Base-by-base conservation (phyloP, 2,888 invertebrate genomes). In the Malthinus flaveolus region DNA sequence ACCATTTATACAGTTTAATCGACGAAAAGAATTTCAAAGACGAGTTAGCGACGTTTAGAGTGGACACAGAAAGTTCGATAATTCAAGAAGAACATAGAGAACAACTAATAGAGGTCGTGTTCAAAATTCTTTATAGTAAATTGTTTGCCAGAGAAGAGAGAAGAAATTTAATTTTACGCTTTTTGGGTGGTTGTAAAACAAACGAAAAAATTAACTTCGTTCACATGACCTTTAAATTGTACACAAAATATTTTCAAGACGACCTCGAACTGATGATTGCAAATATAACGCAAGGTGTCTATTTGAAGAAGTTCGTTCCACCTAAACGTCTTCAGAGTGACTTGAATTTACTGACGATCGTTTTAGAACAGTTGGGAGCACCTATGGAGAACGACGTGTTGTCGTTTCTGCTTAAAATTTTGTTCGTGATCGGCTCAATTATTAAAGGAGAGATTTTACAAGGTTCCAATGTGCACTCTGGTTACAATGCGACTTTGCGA, bases 21-120 rank as follows among this genome's bases (percentile, higher is more conserved):
- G 91, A 95, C 71, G 94, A 96, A 64, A 90, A 91, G 68, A 91
- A 90, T 65, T 90, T 97, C 66, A 93, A 92, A 80, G 88, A 89
- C 69, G 93, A 95, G 77, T 76, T 98, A 2, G 84, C 88, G 0
- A 81, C 85, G 44, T 95, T 97, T 73, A 88, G 89, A 74, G 84
- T 97, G 11, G 89, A 90, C 66, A 82, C 85, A 67, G 89, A 90
- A 54, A 85, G 85, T 54, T 82, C 85, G 51, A 81, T 82, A 36
- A 83, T 97, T 32, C 83, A 85, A 35, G 75, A 81, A 0, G 90
- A 91, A 49, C 92, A 97, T 74, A 84, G 97, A 49, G 80, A 84
- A 32, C 85, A 89, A 54, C 80, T 94, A 1, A 84, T 94, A 68
- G 89, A 90, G 0, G 81, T 92, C 47, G 81, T 95, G 39, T 81